Conservation (phyloP, 1,140 invertebrate species). For the Musca vetustissima region DNA sequence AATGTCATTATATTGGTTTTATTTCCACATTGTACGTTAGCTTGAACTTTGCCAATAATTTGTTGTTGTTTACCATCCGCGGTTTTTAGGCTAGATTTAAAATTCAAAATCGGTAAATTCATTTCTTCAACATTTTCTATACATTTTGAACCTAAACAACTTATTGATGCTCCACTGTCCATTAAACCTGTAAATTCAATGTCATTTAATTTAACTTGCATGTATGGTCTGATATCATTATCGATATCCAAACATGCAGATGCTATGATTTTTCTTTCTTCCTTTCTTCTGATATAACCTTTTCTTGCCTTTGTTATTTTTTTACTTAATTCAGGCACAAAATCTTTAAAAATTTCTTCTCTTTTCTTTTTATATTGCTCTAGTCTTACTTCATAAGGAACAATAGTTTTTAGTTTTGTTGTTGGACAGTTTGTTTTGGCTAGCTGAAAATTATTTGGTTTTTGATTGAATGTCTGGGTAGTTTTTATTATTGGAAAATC, state of each 20-base stretch:
- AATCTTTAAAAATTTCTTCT: neutral
- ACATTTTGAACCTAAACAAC: neutral
- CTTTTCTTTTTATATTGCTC: neutral
- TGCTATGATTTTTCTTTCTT: neutral
- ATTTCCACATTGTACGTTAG: neutral
- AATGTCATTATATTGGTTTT: neutral
- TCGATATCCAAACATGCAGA: neutral
- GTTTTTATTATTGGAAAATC: neutral
- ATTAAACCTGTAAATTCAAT: neutral
- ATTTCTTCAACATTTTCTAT: neutral
- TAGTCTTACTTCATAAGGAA: neutral
- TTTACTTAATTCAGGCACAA: neutral
- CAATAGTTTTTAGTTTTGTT: neutral
- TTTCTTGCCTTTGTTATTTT: neutral
- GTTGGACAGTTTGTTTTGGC: neutral
- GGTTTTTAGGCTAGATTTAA: neutral
- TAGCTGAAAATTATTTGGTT: neutral
- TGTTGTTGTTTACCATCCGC: neutral
- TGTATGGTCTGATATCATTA: neutral
- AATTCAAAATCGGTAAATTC: neutral
- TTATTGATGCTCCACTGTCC: neutral
- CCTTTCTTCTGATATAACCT: neutral
- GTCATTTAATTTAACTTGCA: neutral
- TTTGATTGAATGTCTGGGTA: neutral
- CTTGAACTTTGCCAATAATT: neutral